Percentiles rank a stretch among this genome's conserved stretches.
Evolutionary conservation across 1,140 invertebrate genomes (phyloP).

Genomic region (Melipona quadrifasciata): DNA sequence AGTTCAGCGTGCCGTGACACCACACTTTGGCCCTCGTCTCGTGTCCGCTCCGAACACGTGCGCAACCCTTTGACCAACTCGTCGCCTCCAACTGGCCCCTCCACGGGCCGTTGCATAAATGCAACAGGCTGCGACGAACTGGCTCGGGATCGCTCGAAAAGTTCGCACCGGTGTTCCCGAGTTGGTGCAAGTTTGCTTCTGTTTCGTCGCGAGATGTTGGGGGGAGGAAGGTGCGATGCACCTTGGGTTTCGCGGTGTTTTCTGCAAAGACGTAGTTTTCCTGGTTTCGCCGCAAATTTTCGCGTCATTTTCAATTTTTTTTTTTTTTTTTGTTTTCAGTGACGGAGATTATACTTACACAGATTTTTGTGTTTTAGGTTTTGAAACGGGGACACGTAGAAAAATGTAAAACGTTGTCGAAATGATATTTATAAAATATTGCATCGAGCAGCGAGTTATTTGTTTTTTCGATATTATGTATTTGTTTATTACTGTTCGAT

Average conservation of each 20-base stretch:
- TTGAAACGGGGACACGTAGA: neutral
- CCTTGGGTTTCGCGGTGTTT: neutral
- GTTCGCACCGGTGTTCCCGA: neutral
- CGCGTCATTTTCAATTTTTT: too few relatives aligned
- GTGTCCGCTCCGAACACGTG: conserved; percentile 20
- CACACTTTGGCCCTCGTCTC: conserved; percentile 26
- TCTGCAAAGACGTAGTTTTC: neutral
- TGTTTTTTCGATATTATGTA: too few relatives aligned
- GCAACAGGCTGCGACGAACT: conserved; percentile 23
- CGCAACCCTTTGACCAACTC: conserved; percentile 34
- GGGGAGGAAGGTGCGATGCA: neutral
- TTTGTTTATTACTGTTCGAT: too few relatives aligned
- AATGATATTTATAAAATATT: too few relatives aligned
- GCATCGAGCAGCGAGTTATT: too few relatives aligned
- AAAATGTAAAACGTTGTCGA: neutral
- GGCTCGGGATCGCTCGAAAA: neutral
- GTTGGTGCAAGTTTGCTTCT: neutral
- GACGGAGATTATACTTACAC: too few relatives aligned
- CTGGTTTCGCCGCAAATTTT: neutral
- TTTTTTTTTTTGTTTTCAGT: too few relatives aligned
- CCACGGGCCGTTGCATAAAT: conserved; percentile 21
- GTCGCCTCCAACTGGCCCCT: neutral
- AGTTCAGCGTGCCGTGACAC: conserved; percentile 55
- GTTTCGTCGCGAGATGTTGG: neutral
- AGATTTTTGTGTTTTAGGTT: too few relatives aligned